Conservation (phyloP, 2,797 vertebrate species). For the Myotis daubentonii region DNA sequence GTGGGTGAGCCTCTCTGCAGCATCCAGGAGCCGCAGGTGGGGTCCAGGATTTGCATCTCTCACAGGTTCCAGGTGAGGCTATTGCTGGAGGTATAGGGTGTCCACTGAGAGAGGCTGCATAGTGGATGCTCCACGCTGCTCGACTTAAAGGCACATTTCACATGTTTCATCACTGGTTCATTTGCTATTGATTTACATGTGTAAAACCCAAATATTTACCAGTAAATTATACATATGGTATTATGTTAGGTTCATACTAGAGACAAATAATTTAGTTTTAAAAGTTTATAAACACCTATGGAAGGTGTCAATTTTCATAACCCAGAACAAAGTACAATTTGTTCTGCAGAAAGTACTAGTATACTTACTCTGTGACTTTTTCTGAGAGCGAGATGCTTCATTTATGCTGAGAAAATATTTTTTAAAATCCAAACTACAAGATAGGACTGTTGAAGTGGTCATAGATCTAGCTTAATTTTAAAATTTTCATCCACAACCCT, state of each 20-base stretch:
- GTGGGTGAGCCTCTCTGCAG: neutral
- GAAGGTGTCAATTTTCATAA: neutral
- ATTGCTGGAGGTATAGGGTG: fast-evolving
- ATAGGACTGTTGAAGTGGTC: neutral
- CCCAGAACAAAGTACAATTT: neutral
- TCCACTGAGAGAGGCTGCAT: fast-evolving
- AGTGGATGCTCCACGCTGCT: fast-evolving
- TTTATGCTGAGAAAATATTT: neutral
- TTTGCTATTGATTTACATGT: too few relatives aligned
- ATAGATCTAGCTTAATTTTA: neutral
- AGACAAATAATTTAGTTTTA: neutral
- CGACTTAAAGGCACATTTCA: fast-evolving
- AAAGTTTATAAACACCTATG: neutral
- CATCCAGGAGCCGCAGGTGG: fast-evolving
- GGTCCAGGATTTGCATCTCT: neutral
- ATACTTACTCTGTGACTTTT: neutral
- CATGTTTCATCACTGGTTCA: neutral
- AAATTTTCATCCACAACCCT: neutral
- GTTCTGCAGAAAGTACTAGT: neutral
- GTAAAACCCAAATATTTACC: neutral
- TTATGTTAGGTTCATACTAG: too few relatives aligned
- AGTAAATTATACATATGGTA: neutral
- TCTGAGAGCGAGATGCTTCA: neutral
- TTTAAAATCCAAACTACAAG: neutral
- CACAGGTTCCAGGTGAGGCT: neutral